These are phyloP conservation scores for Psylliodes chrysocephalus DNA, from an alignment of 2,888 invertebrate species.

Conservation along the genomic window DNA sequence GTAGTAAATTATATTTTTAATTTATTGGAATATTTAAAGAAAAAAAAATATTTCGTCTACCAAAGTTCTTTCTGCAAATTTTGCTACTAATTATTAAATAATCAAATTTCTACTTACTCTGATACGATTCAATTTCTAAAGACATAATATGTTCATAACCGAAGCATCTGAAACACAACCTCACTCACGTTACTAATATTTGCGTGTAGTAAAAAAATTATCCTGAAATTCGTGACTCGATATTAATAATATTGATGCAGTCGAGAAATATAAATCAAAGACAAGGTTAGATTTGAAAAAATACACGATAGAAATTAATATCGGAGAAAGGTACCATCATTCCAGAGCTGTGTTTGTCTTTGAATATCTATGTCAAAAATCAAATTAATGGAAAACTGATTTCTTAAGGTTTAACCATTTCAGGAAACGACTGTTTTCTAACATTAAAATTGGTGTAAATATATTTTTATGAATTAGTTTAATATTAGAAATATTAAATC, in stretches of 20 bases:
- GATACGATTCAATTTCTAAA: slow-evolving; percentile 18
- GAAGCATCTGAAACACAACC: slow-evolving; percentile 12
- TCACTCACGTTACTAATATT: slow-evolving; percentile 23
- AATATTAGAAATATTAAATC: no score
- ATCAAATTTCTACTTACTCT: slow-evolving; percentile 3
- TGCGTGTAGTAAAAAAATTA: slow-evolving; percentile 40
- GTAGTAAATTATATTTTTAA: no score
- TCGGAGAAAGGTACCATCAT: slow-evolving; percentile 30
- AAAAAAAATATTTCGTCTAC: no score
- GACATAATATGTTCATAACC: slow-evolving; percentile 11
- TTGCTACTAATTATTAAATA: background rate
- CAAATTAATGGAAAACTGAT: background rate
- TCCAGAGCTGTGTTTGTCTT: slow-evolving; percentile 2
- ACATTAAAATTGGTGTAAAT: no score
- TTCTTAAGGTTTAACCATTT: no score
- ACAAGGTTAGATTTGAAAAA: slow-evolving; percentile 22
- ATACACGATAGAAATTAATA: slow-evolving; percentile 23
- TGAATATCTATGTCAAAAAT: slow-evolving; percentile 1
- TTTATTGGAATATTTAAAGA: no score
- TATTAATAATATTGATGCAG: slow-evolving; percentile 45
- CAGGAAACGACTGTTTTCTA: no score
- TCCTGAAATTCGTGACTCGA: slow-evolving; percentile 40
- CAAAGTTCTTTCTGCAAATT: no score
- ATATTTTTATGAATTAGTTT: no score
- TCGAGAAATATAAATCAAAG: slow-evolving; percentile 30